Evolutionary conservation across 2,113 vertebrate species (phyloP).

Genomic region (Protomyctophum bolini): DNA sequence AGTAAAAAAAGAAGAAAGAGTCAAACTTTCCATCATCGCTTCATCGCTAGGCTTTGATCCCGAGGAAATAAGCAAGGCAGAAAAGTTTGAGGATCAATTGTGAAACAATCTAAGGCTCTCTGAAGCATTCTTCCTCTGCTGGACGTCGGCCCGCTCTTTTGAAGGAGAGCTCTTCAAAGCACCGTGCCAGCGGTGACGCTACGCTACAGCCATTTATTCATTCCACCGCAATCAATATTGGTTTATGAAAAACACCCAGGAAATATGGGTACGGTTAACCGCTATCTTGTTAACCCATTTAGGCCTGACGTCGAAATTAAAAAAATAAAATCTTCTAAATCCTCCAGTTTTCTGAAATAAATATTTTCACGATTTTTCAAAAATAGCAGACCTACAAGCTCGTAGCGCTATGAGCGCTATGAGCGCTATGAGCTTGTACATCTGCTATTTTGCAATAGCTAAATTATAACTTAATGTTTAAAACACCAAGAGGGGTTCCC

Average conservation of each 20-base stretch:
- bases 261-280: slow-evolving; percentile 48
- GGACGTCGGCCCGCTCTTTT: slow-evolving; percentile 59
- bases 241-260: slow-evolving; percentile 48
- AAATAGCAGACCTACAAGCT: too few species aligned
- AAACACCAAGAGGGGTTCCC: too few species aligned
- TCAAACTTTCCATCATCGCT: slow-evolving; percentile 45
- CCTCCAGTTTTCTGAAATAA: too few species aligned
- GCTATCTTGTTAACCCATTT: slow-evolving; percentile 59
- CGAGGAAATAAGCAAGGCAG: slow-evolving; percentile 35
- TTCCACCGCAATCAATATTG: slow-evolving; percentile 66
- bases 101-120: slow-evolving; percentile 39
- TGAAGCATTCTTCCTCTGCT: slow-evolving; percentile 54
- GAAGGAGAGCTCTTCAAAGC: slow-evolving; percentile 61
- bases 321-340: too few species aligned
- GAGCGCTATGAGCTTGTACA: too few species aligned
- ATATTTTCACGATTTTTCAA: too few species aligned
- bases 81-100: slow-evolving; percentile 30
- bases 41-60: slow-evolving; percentile 52
- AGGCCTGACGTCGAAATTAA: too few species aligned
- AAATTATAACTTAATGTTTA: too few species aligned
- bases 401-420: too few species aligned
- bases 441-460: too few species aligned
- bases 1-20: slow-evolving; percentile 31
- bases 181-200: slow-evolving; percentile 42
- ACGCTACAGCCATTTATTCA: slow-evolving; percentile 34